Base-by-base conservation (phyloP, 2,888 invertebrate species). In the Caenorhabditis sp. region DNA sequence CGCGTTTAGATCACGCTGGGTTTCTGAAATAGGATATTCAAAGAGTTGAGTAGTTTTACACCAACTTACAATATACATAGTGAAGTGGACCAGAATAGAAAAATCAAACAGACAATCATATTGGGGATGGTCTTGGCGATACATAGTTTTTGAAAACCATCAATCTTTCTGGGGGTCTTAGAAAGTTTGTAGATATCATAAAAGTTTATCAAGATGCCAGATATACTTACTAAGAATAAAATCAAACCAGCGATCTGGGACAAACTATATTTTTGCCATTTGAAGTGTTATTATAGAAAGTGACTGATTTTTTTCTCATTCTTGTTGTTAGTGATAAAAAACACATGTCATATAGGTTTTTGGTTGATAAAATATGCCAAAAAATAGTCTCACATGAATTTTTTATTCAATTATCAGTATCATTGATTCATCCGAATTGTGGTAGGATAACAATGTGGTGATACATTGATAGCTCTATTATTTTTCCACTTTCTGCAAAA, bases 81-180 rank as follows among this genome's bases (percentile, higher is more conserved):
- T 4, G 72, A 67, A 25, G 72, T 67, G 7, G 72, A 72, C 72
- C 72, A 72, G 3, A 67, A 20, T 7, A 72, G 36, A 49, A 72
- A 72, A 1, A 64, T 57, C 17, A 61, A 61, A 17, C 72, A 72
- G 8, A 72, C 72, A 23, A 72, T 67, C 8, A 64, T 67, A 54
- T 72, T 72, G 1, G 72, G 72, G 4, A 72, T 36, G 0, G 67
- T 25, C 49, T 72, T 72, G 4, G 36, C 49, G 7, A 72, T 67
- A 26, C 72, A 72, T 5, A 72, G 27, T 43, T 72, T 72, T 8
- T 67, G 72, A 25, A 72, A 72, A 23, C 72, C 72, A 57, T 67
- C 67, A 50, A 67, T 67, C n/a, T 53, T 60, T 14, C 14, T 21
- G 5, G 59, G 57, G 25, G 54, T 50, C 1, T 49, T 58, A 0